Evolutionary conservation across 2,797 vertebrate genomes (phyloP).

Genomic region (Leptodactylus fallax): DNA sequence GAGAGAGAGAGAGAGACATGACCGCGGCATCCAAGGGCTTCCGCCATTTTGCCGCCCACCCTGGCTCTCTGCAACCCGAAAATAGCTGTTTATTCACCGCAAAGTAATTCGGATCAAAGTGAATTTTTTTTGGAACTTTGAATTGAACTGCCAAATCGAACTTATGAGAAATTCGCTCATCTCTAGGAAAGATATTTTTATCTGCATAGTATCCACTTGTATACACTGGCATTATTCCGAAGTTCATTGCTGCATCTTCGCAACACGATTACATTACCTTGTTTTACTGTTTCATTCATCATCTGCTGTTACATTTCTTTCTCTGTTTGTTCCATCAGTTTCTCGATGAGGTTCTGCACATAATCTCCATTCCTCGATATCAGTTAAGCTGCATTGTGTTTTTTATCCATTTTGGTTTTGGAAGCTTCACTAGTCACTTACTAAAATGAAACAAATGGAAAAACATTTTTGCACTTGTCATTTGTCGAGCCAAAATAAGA

Average conservation of each 20-base stretch:
- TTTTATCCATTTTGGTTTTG: slow-evolving; percentile 50
- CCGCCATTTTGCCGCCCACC: no score
- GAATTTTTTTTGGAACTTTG: no score
- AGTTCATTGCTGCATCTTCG: neutral
- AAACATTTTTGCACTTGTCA: slow-evolving; percentile 70
- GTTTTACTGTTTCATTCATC: neutral
- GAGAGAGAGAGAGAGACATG: no score
- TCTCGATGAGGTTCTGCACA: neutral
- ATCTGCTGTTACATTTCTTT: neutral
- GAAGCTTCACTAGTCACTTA: slow-evolving; percentile 38
- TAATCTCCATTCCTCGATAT: neutral
- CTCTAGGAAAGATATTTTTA: no score
- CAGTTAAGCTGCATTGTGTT: slow-evolving; percentile 18
- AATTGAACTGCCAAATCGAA: no score
- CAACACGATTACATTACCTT: neutral
- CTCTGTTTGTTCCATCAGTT: slow-evolving; percentile 51
- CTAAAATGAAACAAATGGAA: slow-evolving; percentile 65
- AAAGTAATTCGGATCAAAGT: no score
- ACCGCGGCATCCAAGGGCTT: no score
- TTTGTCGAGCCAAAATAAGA: slow-evolving; percentile 66
- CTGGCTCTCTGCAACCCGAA: no score
- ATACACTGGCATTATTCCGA: neutral
- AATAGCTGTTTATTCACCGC: no score
- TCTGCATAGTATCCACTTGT: neutral
- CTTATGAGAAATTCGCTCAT: no score